phyloP scores from a whole-genome alignment of 2,797 vertebrate genomes.

The Morelia viridis region DNA sequence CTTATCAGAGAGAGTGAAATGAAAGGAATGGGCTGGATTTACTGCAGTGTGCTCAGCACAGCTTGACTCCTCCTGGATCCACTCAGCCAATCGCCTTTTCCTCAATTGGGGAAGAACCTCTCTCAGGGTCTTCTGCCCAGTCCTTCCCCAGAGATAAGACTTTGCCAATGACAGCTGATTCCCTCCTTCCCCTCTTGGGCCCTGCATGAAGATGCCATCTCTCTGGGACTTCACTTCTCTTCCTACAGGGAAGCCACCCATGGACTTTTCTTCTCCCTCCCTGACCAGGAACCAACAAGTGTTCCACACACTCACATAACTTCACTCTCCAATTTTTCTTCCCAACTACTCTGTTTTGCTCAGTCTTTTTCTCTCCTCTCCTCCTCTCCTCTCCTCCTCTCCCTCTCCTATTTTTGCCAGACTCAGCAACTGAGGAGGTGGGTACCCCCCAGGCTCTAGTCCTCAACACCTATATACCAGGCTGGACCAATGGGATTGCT shows the following conservation, averaged over 20 bases:
- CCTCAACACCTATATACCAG: neutral
- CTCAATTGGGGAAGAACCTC: neutral
- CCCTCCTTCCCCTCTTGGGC: too few species aligned
- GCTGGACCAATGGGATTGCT: neutral
- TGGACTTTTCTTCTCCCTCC: too few species aligned
- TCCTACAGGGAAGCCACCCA: too few species aligned
- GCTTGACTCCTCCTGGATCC: neutral
- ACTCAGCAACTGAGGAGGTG: neutral
- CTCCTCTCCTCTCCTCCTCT: neutral
- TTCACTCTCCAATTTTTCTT: too few species aligned
- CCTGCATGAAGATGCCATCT: too few species aligned
- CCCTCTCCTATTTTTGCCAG: neutral
- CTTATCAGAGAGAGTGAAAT: neutral
- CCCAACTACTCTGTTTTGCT: neutral
- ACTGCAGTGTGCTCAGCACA: neutral
- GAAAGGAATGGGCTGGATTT: neutral
- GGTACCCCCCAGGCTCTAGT: neutral
- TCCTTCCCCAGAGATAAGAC: too few species aligned
- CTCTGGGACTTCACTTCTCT: too few species aligned
- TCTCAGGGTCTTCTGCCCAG: neutral
- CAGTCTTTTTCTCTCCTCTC: neutral
- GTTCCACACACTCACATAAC: too few species aligned
- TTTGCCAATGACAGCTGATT: too few species aligned
- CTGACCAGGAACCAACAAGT: too few species aligned
- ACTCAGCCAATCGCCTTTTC: neutral